These are phyloP conservation scores for Felis chaus DNA, from an alignment of 2,113 vertebrate species.

Conservation along the genomic window DNA sequence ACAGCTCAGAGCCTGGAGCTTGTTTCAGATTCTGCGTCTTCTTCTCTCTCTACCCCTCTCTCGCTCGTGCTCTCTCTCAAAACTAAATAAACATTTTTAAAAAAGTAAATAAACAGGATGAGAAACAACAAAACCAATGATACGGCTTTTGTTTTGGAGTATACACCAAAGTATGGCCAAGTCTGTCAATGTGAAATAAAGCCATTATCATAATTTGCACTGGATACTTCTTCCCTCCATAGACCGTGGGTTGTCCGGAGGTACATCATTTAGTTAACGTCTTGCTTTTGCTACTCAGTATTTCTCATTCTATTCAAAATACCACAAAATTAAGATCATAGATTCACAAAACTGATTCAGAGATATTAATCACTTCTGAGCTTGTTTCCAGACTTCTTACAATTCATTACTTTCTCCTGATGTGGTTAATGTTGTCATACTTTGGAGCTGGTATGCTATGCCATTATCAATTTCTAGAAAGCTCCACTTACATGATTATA, in stretches of 20 bases:
- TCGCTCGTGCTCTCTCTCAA: no score
- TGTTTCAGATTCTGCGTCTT: no score
- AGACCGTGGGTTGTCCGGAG: background rate
- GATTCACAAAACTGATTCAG: constrained; percentile 15
- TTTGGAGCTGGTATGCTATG: background rate
- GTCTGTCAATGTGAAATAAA: background rate
- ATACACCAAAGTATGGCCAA: background rate
- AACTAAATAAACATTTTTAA: no score
- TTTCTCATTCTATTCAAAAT: constrained; percentile 53
- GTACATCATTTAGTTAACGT: background rate
- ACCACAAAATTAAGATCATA: constrained; percentile 44
- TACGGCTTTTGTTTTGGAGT: background rate
- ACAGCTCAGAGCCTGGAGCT: no score
- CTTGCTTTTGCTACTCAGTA: constrained; percentile 37
- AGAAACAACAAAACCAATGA: background rate
- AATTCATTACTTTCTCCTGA: constrained; percentile 55
- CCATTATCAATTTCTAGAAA: constrained; percentile 54
- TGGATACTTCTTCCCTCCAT: background rate
- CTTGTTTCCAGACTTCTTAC: constrained; percentile 33
- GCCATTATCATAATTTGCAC: background rate
- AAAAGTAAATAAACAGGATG: background rate
- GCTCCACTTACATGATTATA: constrained; percentile 22
- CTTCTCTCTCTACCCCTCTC: no score
- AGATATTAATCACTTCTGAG: constrained; percentile 56
- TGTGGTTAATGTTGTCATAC: constrained; percentile 34